These are phyloP conservation scores for Ianthella basta DNA, from an alignment of 37 sponge, comb jelly and placozoan species.

Conservation along the genomic window DNA sequence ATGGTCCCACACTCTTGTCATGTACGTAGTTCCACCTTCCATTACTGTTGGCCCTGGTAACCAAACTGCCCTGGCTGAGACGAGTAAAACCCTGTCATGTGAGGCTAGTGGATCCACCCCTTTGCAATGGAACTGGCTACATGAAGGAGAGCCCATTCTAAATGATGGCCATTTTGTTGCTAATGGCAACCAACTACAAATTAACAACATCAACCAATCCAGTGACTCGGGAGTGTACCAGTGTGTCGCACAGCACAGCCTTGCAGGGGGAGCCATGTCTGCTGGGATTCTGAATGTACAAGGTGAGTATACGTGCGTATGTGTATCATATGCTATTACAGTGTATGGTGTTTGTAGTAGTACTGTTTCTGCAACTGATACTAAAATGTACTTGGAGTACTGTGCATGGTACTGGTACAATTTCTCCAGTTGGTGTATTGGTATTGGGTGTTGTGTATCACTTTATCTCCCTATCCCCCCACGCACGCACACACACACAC, in stretches of 20 bases:
- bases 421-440: no score
- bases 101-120: conserved; percentile 32
- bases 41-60: conserved; percentile 23
- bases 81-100: conserved; percentile 29
- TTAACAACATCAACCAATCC: not conserved
- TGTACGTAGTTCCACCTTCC: conserved; percentile 35
- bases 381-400: no score
- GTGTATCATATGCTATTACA: not conserved
- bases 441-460: not conserved
- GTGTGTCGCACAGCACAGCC: conserved; percentile 26
- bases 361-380: no score
- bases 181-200: not conserved
- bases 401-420: no score
- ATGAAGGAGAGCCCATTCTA: not conserved
- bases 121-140: conserved; percentile 50
- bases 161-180: not conserved
- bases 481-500: no score
- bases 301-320: conserved; percentile 8
- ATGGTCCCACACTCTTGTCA: not conserved
- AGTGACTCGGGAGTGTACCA: conserved; percentile 58
- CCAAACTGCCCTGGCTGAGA: conserved; percentile 8
- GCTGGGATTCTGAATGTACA: conserved; percentile 4
- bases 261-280: conserved; percentile 10
- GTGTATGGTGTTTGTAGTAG: not conserved
- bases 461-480: not conserved